Base-by-base conservation (phyloP, 2,888 invertebrate species). In the Anthophora plumipes region DNA sequence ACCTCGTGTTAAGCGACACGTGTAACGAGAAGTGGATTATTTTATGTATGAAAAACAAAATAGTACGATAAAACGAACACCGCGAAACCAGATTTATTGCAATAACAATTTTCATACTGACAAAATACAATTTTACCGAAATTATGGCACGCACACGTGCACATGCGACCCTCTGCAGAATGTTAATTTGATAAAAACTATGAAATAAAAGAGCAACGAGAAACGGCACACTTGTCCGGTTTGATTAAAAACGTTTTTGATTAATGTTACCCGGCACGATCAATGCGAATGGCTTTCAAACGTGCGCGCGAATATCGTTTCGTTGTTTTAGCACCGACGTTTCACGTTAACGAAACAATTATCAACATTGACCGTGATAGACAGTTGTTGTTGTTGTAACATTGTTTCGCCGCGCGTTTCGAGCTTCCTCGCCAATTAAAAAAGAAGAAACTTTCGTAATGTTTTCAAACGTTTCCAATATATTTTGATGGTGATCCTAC, bases 171-270 rank as follows among this genome's bases (percentile, higher is more conserved):
- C 37, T 7, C 1, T 6, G 31, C 3, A 48, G 59, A 20, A 54
- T 37, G 73, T 59, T 80, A 80, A 80, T 80, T 74, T 66, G 69
- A 80, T 80, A 66, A 66, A 80, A 69, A 69, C 25, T 48, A 52
- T 22, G 46, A 41, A 54, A 31, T 39, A 59, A 57, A 57, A 52
- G 7, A 22, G 25, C 11, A 52, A 14, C 25, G 20, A 17, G 14
- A 60, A n/a, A n/a, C 54, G 46, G 39, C n/a, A n/a, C 46, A 57
- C 14, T 41, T 25, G 69, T 17, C 50, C 14, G 48, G 50, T 12
- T 31, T 55, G 73, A 80, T 80, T 73, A 80, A 69, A 74, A 74
- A 59, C 60, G 52, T 46, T 64, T 74, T 70, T 74, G 41, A 80
- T 74, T 80, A 80, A 72, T 69, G 41, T 46, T 41, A 22, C 50